Base-by-base conservation (phyloP, 2,113 vertebrate species). In the Motacilla alba region DNA sequence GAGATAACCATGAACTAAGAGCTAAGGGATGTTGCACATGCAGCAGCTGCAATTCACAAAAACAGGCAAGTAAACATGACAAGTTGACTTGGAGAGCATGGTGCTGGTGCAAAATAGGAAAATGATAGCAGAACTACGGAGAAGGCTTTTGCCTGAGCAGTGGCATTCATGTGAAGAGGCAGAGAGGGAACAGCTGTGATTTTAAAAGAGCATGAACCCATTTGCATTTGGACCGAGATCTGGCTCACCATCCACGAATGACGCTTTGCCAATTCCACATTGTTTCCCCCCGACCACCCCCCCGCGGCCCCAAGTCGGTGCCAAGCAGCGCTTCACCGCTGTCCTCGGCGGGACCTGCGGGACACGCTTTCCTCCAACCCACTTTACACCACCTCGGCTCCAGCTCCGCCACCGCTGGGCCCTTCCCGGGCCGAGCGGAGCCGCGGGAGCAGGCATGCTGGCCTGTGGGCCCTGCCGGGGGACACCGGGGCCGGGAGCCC, bases 11-110 rank as follows among this genome's bases (percentile, higher is more conserved):
- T 10, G 19, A 87, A 43, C 26, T 64, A 21, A 39, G 30, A 75
- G 58, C 21, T 2, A 6, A 50, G 47, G 15, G 56, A 26, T 30
- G 28, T 63, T 6, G 2, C 15, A 12, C 6, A 20, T 0, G 12
- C 46, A 62, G 55, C 2, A 3, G 28, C 43, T n/a, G 52, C 39
- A 53, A 11, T 27, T 47, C 15, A 17, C 47, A n/a, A 55, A 33
- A 66, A 27, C 7, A 7, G 26, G 12, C 33, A 53, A 73, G 20
- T 16, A 33, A 70, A 58, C 15, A 11, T 0, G 13, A 37, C 50
- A 56, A 82, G 85, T 10, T 2, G 33, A 76, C 53, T 33, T 2
- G 17, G 66, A 94, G 6, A 6, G 23, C 7, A 13, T 0, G 8
- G 8, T 3, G 19, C 41, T 7, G 27, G 30, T 41, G 37, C 73